phyloP scores from a whole-genome alignment of 2,888 invertebrate genomes.

The Neocrepidodera transversa region DNA sequence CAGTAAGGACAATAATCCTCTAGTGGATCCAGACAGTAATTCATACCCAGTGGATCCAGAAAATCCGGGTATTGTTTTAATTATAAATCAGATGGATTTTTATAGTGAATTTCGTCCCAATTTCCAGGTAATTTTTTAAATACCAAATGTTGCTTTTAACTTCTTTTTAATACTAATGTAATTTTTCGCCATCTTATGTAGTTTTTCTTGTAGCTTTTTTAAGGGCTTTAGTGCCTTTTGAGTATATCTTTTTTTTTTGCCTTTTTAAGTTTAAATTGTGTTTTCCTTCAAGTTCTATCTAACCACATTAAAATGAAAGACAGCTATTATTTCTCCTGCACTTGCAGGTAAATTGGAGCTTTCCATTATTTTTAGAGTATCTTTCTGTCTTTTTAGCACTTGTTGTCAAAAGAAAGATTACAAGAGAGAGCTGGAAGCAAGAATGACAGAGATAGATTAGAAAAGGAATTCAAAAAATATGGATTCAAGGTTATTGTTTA shows the following conservation, averaged over 20 bases:
- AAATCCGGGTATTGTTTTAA: slow-evolving; percentile 56
- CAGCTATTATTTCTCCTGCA: too few relatives aligned
- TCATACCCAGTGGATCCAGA: slow-evolving; percentile 48
- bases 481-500: slow-evolving; percentile 53
- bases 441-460: slow-evolving; percentile 53
- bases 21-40: slow-evolving; percentile 21
- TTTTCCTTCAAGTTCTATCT: too few relatives aligned
- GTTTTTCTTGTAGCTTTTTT: too few relatives aligned
- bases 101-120: slow-evolving; percentile 46
- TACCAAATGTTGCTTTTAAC: too few relatives aligned
- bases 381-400: slow-evolving; percentile 52
- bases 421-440: slow-evolving; percentile 57
- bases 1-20: not conserved
- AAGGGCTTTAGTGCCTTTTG: too few relatives aligned
- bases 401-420: slow-evolving; percentile 45
- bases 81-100: slow-evolving; percentile 59
- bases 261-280: too few relatives aligned
- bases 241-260: too few relatives aligned
- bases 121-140: slow-evolving; percentile 33
- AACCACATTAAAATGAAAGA: too few relatives aligned
- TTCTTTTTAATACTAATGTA: too few relatives aligned
- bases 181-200: too few relatives aligned
- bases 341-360: too few relatives aligned
- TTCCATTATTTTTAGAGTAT: too few relatives aligned
- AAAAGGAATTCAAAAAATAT: slow-evolving; percentile 54